Evolutionary conservation across 2,888 invertebrate genomes (phyloP).

Genomic region (Diadegma fenestrale): DNA sequence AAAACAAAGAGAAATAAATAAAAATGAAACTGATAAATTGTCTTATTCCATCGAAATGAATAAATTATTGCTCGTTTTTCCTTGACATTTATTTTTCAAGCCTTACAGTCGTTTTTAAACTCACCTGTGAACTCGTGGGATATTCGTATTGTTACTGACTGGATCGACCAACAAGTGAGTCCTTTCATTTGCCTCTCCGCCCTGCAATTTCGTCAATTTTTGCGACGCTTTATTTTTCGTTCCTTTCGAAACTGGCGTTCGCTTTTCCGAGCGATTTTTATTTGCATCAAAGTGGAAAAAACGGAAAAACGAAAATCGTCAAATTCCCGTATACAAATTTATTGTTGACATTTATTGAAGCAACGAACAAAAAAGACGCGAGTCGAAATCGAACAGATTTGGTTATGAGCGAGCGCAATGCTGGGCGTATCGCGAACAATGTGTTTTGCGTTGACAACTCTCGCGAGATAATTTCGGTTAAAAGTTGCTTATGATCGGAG

Average conservation of each 20-base stretch:
- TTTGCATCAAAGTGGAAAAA: not conserved
- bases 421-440: not conserved
- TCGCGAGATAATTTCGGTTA: not conserved
- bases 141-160: constrained; percentile 90
- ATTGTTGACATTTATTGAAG: not conserved
- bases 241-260: not conserved
- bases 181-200: constrained; percentile 89
- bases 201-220: constrained; percentile 78
- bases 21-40: constrained; percentile 47
- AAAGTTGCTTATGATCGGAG: not conserved
- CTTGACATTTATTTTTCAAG: constrained; percentile 2
- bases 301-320: too few relatives aligned
- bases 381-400: not conserved
- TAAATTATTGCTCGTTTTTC: constrained; percentile 23
- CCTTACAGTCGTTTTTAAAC: not conserved
- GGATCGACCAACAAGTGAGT: constrained; percentile 93
- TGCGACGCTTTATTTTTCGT: not conserved
- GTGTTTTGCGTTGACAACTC: not conserved
- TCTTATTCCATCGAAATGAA: not conserved
- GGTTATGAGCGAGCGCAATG: not conserved
- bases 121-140: constrained; percentile 89
- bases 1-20: constrained; percentile 73
- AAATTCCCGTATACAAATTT: not conserved
- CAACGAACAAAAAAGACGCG: not conserved
- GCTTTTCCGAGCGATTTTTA: not conserved